Evolutionary conservation across 2,888 invertebrate genomes (phyloP), one percentile per base, ranked within the genome.

Genomic region (Temnothorax rugatulus): DNA sequence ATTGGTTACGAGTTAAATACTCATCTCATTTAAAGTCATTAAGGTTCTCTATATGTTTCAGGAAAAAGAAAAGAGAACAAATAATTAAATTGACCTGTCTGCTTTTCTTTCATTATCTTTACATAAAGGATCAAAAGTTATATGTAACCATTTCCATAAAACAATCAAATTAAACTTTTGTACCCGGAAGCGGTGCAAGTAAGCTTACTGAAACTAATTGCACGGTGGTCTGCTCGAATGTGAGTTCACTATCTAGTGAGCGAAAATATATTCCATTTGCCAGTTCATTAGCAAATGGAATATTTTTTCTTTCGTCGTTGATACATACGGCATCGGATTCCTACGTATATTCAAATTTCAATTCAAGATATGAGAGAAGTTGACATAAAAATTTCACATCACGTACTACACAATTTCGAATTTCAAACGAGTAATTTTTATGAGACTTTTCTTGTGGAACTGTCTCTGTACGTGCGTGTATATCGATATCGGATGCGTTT

Each of bases 141-240:
- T 21, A 57, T 54, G 41, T 54, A 68, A 38, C 5, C 18, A 79
- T 79, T 47, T 71, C 21, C 8, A 59, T 79, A 47, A 69, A 34
- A 59, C 69, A 69, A 76, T 38, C 25, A 50, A 69, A 69, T 69
- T 79, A 69, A 79, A 69, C 68, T 79, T 75, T 79, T 59, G 34
- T 44, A 34, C 38, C 21, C 15, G 29, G 57, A 25, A 79, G 21
- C 57, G 11, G 3, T n/a, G 44, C 34, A 25, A 68, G 25, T 54
- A 77, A 79, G 71, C 47, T 59, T 57, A 34, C 8, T 34, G 71
- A 59, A 59, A 79, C 47, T 79, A 59, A 79, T 79, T 71, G 21
- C 57, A 34, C 34, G 57, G 15, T 44, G 34, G 7, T 47, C 44
- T 18, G 44, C 13, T 47, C 44, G 38, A 71, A 71, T 38, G 21